phyloP scores from a whole-genome alignment of 2,888 invertebrate species.

The Drosophila ochracea region DNA sequence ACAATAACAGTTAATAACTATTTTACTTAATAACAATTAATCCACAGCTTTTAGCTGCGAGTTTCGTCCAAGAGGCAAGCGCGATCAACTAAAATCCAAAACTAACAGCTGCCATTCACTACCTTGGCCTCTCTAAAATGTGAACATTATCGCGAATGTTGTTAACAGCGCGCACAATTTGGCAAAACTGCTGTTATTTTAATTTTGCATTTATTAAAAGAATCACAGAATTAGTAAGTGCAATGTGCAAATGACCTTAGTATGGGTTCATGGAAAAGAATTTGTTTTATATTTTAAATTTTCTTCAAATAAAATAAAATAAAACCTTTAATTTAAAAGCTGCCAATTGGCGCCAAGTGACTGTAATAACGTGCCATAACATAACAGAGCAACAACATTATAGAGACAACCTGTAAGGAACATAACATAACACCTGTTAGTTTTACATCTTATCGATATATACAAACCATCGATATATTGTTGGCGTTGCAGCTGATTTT shows the following conservation, averaged over 20 bases:
- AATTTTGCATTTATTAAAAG: not conserved
- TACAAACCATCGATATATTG: conserved; percentile 5
- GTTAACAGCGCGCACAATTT: conserved; percentile 14
- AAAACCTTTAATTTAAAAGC: not conserved
- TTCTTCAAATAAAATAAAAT: not conserved
- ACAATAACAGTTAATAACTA: not conserved
- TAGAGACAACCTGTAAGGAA: not conserved
- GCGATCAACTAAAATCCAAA: conserved; percentile 26
- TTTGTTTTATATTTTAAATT: not conserved
- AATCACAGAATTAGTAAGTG: not conserved
- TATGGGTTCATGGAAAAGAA: not conserved
- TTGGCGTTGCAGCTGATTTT: conserved; percentile 47
- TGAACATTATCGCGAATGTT: conserved; percentile 7
- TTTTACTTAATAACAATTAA: not conserved
- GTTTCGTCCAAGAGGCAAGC: not conserved
- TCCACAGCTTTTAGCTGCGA: not conserved
- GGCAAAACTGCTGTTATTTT: too few species aligned
- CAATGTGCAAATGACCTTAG: not conserved
- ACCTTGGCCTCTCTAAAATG: not conserved
- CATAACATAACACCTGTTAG: not conserved
- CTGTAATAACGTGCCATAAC: not conserved
- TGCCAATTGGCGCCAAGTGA: not conserved
- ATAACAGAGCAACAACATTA: not conserved
- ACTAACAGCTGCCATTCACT: conserved; percentile 14
- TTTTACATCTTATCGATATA: conserved; percentile 13